Evolutionary conservation across 2,888 invertebrate species (phyloP).

Genomic region (Sarcophaga carnaria): DNA sequence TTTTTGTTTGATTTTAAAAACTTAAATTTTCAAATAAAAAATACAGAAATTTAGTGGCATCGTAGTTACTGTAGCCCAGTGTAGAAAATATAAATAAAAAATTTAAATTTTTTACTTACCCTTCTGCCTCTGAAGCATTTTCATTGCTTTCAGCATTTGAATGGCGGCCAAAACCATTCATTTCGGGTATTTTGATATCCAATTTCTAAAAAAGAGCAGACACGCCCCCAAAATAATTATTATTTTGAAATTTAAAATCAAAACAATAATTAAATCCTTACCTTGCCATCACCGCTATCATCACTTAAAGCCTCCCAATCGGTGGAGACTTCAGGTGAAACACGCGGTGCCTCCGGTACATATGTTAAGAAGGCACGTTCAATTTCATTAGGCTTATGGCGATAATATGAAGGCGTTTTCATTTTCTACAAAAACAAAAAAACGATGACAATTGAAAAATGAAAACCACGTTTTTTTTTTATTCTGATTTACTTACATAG

Average conservation of each 20-base stretch:
- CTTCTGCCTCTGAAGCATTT: constrained; percentile 79
- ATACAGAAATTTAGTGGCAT: not conserved
- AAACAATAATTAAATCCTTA: constrained; percentile 52
- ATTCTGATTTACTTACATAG: constrained; percentile 85
- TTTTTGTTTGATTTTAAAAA: not conserved
- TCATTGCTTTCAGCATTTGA: constrained; percentile 77
- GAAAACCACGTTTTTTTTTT: not conserved
- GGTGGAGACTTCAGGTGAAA: constrained; percentile 87
- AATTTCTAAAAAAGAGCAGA: constrained; percentile 73
- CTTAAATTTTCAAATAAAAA: not conserved
- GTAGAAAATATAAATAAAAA: too few relatives aligned
- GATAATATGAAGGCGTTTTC: constrained; percentile 91
- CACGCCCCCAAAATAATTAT: not conserved
- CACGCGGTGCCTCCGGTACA: constrained; percentile 91
- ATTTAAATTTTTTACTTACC: constrained; percentile 74
- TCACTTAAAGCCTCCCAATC: constrained; percentile 83
- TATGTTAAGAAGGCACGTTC: constrained; percentile 87
- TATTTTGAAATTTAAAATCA: constrained; percentile 14
- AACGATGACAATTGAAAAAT: constrained; percentile 4
- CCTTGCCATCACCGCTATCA: constrained; percentile 76
- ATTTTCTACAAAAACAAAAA: constrained; percentile 86
- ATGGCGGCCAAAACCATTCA: constrained; percentile 76
- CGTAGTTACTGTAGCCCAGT: too few relatives aligned
- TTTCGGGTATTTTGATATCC: constrained; percentile 74
- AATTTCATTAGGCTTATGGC: constrained; percentile 88